Base-by-base conservation (phyloP, 2,797 vertebrate species). In the Propithecus deckenii region DNA sequence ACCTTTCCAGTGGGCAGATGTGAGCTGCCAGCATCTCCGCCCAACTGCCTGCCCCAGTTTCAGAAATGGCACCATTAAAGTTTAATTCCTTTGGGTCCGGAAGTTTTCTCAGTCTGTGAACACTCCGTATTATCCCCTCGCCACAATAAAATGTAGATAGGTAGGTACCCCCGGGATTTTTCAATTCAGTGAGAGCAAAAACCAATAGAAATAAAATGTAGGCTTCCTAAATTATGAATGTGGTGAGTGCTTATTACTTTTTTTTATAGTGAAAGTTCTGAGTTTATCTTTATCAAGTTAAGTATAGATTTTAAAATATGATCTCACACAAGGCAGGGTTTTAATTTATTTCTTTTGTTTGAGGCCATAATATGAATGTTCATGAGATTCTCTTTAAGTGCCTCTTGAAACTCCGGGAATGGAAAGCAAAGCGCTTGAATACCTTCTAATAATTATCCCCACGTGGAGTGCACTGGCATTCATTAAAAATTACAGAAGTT, bases 1-100 rank as follows among this genome's bases (percentile, higher is more conserved):
- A 97, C 95, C 96, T 97, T 97, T 98, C 76, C 92, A 93, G 50
- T 61, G 65, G 81, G 86, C 92, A 97, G 97, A 97, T 95, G 85
- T 74, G 93, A 81, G 95, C 85, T 97, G 94, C 97, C 85, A 96
- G 87, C 81, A 89, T 91, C 80, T 94, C 96, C 18, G 32, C 94
- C 95, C 92, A 96, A 89, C 61, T 95, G 80, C 81, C 90, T 96
- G 96, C 86, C 89, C 95, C 55, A 97, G 90, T 95, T 97, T 95
- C 80, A 95, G 87, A 96, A 97, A 92, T 79, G 92, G 38, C 72
- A 88, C 61, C 63, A 81, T 74, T 92, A 41, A 74, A 63, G 88
- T 95, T 96, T 76, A 84, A 95, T 93, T 95, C 67, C 43, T 92
- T 81, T 87, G 87, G 35, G 35, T 52, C 76, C 88, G 69, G 76